Evolutionary conservation across 1,140 invertebrate genomes (phyloP).

Genomic region (Pseudomyrmex dendroicus): DNA sequence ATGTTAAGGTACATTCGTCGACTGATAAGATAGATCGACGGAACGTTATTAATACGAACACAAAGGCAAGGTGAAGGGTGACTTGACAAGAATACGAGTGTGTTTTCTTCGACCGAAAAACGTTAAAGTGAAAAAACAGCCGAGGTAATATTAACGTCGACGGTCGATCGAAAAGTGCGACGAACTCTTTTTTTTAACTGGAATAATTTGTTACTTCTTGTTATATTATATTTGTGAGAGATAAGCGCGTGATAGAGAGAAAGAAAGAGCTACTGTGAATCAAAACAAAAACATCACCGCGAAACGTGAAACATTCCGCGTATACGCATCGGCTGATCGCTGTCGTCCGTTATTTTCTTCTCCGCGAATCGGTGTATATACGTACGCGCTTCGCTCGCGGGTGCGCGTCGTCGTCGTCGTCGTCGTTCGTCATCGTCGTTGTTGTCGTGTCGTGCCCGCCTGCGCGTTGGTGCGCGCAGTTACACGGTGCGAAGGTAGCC

Average conservation of each 20-base stretch:
- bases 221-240: slow-evolving; percentile 25
- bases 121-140: no score
- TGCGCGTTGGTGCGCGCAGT: slow-evolving; percentile 61
- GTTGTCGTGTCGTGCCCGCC: not conserved
- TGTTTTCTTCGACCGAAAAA: no score
- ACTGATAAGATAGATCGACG: no score
- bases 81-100: no score
- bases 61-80: no score
- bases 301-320: not conserved
- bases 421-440: slow-evolving; percentile 5
- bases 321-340: not conserved
- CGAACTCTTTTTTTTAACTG: no score
- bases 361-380: slow-evolving; percentile 57
- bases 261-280: not conserved
- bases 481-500: slow-evolving; percentile 44
- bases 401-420: slow-evolving; percentile 37
- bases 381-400: slow-evolving; percentile 26
- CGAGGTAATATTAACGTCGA: no score
- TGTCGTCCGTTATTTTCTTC: not conserved
- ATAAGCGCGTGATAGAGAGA: not conserved
- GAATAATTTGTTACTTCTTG: slow-evolving; percentile 20
- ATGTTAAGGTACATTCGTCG: no score
- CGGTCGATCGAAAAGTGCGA: no score
- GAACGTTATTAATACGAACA: no score
- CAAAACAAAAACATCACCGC: not conserved